A percentile compares a stretch with the other conserved stretches of the same genome.
Evolutionary conservation across 2,797 vertebrate species (phyloP).

Genomic region (Uromys caudimaculatus): DNA sequence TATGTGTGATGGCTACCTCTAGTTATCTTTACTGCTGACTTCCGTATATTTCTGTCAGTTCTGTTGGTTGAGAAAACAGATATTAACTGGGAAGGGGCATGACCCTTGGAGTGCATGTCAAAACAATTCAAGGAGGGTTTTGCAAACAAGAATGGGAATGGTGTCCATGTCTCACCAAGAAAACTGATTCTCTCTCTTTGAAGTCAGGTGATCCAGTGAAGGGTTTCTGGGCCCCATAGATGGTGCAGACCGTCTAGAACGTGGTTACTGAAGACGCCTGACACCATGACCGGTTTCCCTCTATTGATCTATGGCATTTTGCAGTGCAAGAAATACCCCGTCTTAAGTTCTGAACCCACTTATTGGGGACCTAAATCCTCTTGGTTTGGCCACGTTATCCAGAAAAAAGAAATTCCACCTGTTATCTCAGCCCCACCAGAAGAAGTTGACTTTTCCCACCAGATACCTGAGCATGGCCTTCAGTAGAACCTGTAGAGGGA

Average conservation of each 20-base stretch:
- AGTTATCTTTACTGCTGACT: not conserved
- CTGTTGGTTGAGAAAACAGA: not conserved
- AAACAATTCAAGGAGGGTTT: not conserved
- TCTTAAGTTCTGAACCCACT: not conserved
- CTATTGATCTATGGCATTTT: not conserved
- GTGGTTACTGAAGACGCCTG: not conserved
- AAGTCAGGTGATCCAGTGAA: not conserved
- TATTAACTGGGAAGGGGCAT: not conserved
- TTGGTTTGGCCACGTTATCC: not conserved
- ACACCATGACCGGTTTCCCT: not conserved
- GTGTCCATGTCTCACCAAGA: not conserved
- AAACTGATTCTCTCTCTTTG: not conserved
- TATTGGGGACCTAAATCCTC: not conserved
- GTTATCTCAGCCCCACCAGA: not conserved
- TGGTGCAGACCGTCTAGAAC: not conserved
- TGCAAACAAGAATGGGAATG: not conserved
- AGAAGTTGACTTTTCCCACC: not conserved
- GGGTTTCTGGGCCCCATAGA: not conserved
- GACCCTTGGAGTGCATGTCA: not conserved
- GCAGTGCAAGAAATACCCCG: not conserved
- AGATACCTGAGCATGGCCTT: not conserved
- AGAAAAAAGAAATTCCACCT: not conserved
- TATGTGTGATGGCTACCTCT: not conserved
- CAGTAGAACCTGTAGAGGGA: not conserved
- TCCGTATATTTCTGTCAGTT: not conserved